Base-by-base conservation (phyloP, 2,888 invertebrate genomes). In the Crematogaster levior region DNA sequence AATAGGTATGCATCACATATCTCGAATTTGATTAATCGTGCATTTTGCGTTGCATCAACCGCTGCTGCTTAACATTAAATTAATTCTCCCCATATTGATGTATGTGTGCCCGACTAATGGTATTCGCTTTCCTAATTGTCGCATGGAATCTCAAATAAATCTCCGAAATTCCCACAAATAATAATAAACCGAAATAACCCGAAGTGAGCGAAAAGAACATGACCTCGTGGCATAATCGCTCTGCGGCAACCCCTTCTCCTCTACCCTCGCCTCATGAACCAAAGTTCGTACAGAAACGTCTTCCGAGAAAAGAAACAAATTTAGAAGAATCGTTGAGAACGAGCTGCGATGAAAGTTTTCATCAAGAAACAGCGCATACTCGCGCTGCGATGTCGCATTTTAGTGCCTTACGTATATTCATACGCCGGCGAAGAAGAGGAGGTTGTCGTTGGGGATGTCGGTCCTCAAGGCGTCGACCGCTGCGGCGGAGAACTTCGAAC, bases 401-500 rank as follows among this genome's bases (percentile, higher is more conserved):
- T 84, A 66, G 79, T 81, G 63, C 15, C 63, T 46, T 83, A 80
- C 81, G 84, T 72, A 77, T 53, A 37, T 74, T 27, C 66, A 80
- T 79, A 82, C 60, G 21, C 60, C 27, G 58, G 58, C 72, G 37
- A 60, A 37, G 58, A 21, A 34, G 15, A 37, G 9, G 18, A 24
- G 27, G 51, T 10, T 51, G 48, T 53, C 46, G 70, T 53, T 48
- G 40, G 60, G 30, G 65, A 77, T 68, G 56, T 63, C 46, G 73
- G 73, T 43, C 24, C 74, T 34, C 21, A 34, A 66, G 53, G 56
- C 40, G 46, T 12, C 21, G 24, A 21, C 30, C 21, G 21, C 37
- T 80, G 77, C 66, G 53, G 90, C 89, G 91, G 90, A 90, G 90
- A 93, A 93, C 91, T 93, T 93, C 83, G 90, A 92, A 92, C 93